Base-by-base conservation (phyloP, 2,113 vertebrate species). In the Protomyctophum bolini region DNA sequence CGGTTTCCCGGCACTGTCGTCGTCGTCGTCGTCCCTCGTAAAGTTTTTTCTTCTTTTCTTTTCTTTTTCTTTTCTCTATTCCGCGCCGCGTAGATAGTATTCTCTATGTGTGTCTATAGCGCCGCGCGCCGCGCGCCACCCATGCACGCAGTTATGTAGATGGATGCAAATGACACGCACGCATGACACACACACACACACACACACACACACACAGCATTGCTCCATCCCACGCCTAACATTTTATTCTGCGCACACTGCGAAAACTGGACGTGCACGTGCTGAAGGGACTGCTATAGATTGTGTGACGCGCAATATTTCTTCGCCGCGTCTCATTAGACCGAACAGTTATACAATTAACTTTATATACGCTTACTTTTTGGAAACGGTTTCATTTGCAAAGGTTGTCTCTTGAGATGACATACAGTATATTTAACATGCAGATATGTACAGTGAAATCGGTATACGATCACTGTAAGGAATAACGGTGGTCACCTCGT, bases 1-100 rank as follows among this genome's bases (percentile, higher is more conserved):
- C 68, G 48, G 28, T 80, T 84, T 86, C 71, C 66, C 67, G 56
- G 58, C 56, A 69, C n/a, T n/a, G n/a, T n/a, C n/a, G n/a, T n/a
- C n/a, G n/a, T n/a, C n/a, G n/a, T 79, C 79, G 63, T 81, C 72
- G 33, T 48, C 28, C 28, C 63, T 28, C 59, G 49, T n/a, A 8
- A 21, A 55, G 56, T 45, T 45, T 7, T 14, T 9, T n/a, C n/a
- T 21, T 64, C 6, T 64, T 21, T 12, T 10, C 66, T 56, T 55
- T 61, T 62, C 71, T 58, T 66, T 28, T 60, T 21, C 21, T 21
- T 21, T 7, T 8, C 64, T 68, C 48, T 73, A 21, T 72, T 62
- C 64, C 67, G 33, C 2, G 33, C 33, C 4, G 33, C 33, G 5
- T 41, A 41, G 28, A 41, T 29, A n/a, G 58, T 10, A 33, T 73